These are phyloP conservation scores for Ifrita kowaldi DNA, from an alignment of 2,113 vertebrate genomes.

Conservation along the genomic window DNA sequence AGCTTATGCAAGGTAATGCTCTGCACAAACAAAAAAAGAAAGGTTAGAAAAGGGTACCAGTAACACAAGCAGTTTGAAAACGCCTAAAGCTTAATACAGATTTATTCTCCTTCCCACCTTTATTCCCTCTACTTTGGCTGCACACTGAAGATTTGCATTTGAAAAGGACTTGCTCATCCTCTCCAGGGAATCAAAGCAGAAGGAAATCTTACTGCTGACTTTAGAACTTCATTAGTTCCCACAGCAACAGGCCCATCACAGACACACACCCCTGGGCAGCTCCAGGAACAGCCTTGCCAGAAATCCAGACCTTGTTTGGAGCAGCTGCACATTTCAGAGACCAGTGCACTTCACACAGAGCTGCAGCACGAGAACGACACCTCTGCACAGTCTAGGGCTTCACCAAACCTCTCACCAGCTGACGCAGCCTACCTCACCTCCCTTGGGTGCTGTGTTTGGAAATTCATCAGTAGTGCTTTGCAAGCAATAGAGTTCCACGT, in stretches of 20 bases:
- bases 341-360: accelerated
- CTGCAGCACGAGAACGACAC: accelerated
- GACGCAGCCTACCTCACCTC: background rate
- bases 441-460: accelerated
- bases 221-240: background rate
- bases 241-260: constrained; percentile 11
- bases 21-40: background rate
- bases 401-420: background rate
- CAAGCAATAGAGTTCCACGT: background rate
- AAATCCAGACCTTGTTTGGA: background rate
- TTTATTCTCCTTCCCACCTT: constrained; percentile 6
- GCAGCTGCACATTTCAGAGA: background rate
- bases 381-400: background rate
- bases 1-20: background rate
- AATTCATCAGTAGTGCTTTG: background rate
- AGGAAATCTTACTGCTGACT: constrained; percentile 14
- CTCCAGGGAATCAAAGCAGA: background rate
- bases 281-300: background rate
- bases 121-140: background rate
- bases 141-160: constrained; percentile 4
- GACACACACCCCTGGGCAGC: background rate
- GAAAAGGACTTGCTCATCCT: constrained; percentile 23
- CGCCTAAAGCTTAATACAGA: background rate
- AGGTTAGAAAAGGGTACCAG: background rate
- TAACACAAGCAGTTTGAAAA: constrained; percentile 9